Evolutionary conservation across 2,797 vertebrate species (phyloP), one percentile per base, ranked within the genome.

Genomic region (Lepilemur ruficaudatus): DNA sequence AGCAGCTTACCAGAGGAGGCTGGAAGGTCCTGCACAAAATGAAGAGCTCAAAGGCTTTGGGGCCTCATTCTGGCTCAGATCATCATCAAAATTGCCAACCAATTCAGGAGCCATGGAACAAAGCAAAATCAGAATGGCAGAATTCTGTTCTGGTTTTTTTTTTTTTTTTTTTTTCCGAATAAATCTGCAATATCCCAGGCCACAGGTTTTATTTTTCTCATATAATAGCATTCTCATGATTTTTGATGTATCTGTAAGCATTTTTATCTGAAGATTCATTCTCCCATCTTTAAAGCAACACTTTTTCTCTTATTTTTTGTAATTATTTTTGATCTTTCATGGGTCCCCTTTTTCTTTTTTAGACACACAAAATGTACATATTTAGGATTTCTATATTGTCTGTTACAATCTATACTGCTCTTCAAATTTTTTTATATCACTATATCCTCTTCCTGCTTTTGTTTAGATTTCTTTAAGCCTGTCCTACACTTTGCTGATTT

Each of bases 41-140:
- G 73, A 94, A 95, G 89, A 87, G 70, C 50, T 95, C 89, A 61
- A 94, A 94, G 80, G 86, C 69, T 83, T 84, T 83, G 28, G 67
- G 67, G 32, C n/a, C 46, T 91, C 76, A 65, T 89, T 89, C 76
- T 78, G 72, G 86, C 69, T 85, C 84, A 75, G 11, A 79, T 69
- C 28, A 91, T 86, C 67, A 75, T 43, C 69, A 69, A 76, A 78
- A 86, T 32, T 61, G 69, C 57, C 73, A 86, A 18, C 41, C 32
- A 82, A 63, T 83, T 57, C 35, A 89, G 59, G 28, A 89, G 50
- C 28, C 32, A 23, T 38, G 59, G 9, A 89, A 86, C 14, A n/a
- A 83, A 89, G 61, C 25, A 85, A 86, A 48, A 76, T 69, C 41
- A n/a, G n/a, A 92, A 87, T 30, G 43, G 61, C 32, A 73, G 41